Conservation (phyloP, 2,888 invertebrate genomes). For the Phengaris alcon region DNA sequence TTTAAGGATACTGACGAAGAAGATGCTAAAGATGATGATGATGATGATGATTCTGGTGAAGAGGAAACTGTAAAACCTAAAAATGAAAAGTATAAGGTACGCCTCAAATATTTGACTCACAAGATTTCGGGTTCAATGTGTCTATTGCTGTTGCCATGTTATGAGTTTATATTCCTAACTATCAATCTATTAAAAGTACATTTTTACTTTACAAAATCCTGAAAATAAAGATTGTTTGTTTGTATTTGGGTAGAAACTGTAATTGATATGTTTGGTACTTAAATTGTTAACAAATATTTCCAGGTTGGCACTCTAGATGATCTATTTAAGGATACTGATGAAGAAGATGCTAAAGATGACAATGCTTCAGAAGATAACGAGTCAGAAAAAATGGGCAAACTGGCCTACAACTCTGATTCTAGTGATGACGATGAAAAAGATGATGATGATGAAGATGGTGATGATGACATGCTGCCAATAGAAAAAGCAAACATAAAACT, state of each 20-base stretch:
- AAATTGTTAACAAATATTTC: background rate
- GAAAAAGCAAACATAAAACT: conserved; percentile 90
- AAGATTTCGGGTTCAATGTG: too few relatives aligned
- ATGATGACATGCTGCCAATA: conserved; percentile 88
- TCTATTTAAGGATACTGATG: conserved; percentile 72
- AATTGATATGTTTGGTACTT: too few relatives aligned
- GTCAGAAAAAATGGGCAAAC: conserved; percentile 48
- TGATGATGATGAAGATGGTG: conserved; percentile 63
- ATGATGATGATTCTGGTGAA: conserved; percentile 36
- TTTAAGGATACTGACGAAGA: conserved; percentile 71
- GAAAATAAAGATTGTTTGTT: too few relatives aligned
- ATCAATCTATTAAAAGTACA: too few relatives aligned
- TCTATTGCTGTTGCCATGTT: too few relatives aligned
- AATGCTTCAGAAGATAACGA: conserved; percentile 51
- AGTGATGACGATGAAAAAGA: conserved; percentile 50
- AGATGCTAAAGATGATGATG: conserved; percentile 58
- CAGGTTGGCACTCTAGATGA: conserved; percentile 77
- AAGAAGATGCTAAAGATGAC: conserved; percentile 57
- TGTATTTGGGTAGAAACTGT: too few relatives aligned
- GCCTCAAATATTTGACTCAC: too few relatives aligned
- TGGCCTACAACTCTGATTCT: conserved; percentile 60
- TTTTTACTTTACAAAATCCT: too few relatives aligned
- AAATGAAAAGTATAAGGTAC: too few relatives aligned
- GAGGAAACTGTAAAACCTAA: too few relatives aligned
- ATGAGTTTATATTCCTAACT: too few relatives aligned